Percentiles rank a stretch among this genome's conserved stretches.
phyloP scores from a whole-genome alignment of 1,140 invertebrate species.

The Drosophila ficusphila region DNA sequence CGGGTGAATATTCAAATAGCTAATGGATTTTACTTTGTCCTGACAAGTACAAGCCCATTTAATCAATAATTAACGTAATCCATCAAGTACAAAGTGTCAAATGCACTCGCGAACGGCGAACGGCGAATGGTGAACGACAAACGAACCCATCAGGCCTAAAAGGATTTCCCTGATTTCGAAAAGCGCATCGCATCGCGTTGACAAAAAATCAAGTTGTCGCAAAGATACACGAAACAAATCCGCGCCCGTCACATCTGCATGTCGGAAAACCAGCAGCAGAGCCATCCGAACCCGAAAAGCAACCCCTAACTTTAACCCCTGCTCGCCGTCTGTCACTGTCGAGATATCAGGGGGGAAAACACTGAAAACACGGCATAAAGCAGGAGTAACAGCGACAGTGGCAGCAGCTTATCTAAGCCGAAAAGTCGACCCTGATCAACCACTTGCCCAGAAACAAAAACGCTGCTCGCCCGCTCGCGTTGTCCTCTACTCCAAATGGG shows the following conservation, averaged over 20 bases:
- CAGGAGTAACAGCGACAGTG: conserved; percentile 4
- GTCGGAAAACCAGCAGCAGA: conserved; percentile 66
- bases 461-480: conserved; percentile 24
- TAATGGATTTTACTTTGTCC: conserved; percentile 70
- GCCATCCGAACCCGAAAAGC: conserved; percentile 30
- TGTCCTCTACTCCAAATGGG: conserved; percentile 46
- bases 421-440: conserved; percentile 67
- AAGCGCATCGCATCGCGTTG: conserved; percentile 57
- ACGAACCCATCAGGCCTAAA: conserved; percentile 54
- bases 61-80: conserved; percentile 83
- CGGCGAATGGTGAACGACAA: too few species aligned
- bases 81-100: conserved; percentile 82
- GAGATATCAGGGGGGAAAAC: conserved; percentile 38
- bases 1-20: conserved; percentile 61
- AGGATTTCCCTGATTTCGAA: conserved; percentile 64
- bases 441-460: conserved; percentile 24
- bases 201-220: conserved; percentile 71
- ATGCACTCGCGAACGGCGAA: conserved; percentile 71
- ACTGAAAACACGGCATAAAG: conserved; percentile 2
- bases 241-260: conserved; percentile 80
- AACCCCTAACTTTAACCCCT: conserved; percentile 50
- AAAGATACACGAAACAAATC: conserved; percentile 78
- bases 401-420: conserved; percentile 72
- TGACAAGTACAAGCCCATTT: conserved; percentile 82
- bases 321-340: conserved; percentile 59